Base-by-base conservation (phyloP, 1,140 invertebrate species). In the Nephotettix cincticeps region DNA sequence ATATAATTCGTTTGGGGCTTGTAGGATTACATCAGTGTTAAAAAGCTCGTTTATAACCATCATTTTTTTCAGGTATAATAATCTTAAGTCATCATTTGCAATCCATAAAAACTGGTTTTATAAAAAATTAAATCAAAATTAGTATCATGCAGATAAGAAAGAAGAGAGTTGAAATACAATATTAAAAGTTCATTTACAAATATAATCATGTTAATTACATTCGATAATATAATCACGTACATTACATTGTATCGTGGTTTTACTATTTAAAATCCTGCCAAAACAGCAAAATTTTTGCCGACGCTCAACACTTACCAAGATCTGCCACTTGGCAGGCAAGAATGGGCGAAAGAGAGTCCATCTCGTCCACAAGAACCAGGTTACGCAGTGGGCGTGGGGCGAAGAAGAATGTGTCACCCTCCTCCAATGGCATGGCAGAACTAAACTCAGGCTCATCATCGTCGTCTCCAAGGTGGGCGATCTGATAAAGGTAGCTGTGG, bases 391-490 rank as follows among this genome's bases (percentile, higher is more conserved):
- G 87, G 78, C 98, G 85, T 17, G 97, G 96, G 6, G 95, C 96
- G 84, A 99, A 99, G 84, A 99, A 99, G 81, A 99, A 99, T 1
- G 97, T 99, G 76, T 99, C 98, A 3, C 97, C 98, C 82, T 99
- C 97, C 81, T 99, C 97, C 40, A 99, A 80, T 1, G 96, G 97
- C 93, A 98, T 98, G 13, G 94, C 95, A 54, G 96, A 99, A 81
- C 96, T 99, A 79, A 99, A 99, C 81, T 99, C 97, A 2, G 97
- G 95, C 78, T 99, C 97, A 83, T 99, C 98, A 82, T 99, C 98
- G 80, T 99, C 97, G 85, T 99, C 98, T 30, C 97, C 98, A 72
- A 99, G 86, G 83, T 99, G 95, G 17, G 97, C 96, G 81, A 99
- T 99, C 88, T 99, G 97, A 79, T 99, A 99, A 0, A 99, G 80